phyloP scores from a whole-genome alignment of 2,797 vertebrate genomes.

The Erethizon dorsatum region DNA sequence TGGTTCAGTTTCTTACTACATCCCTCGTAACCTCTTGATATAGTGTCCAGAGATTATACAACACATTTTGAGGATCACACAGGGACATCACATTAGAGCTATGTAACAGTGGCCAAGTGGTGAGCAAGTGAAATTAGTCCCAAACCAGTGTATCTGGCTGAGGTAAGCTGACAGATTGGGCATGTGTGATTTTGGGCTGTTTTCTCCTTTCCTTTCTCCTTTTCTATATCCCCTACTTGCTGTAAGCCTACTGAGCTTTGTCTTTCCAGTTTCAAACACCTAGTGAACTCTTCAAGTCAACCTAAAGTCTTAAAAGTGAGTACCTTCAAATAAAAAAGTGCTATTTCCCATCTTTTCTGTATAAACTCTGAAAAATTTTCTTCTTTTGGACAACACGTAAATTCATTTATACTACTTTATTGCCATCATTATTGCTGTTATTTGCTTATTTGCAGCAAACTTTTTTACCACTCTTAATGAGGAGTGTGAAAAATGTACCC shows the following conservation, averaged over 20 bases:
- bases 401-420: not conserved
- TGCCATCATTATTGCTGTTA: not conserved
- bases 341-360: not conserved
- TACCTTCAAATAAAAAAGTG: not conserved
- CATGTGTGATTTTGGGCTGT: not conserved
- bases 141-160: not conserved
- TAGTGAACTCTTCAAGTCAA: not conserved
- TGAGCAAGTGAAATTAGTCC: not conserved
- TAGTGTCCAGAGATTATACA: not conserved
- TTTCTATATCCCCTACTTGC: not conserved
- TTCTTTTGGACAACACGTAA: not conserved
- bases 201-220: not conserved
- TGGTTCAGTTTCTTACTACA: not conserved
- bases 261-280: not conserved
- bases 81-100: not conserved
- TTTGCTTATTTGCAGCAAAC: not conserved
- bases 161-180: not conserved
- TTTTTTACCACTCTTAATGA: not conserved
- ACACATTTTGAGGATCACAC: not conserved
- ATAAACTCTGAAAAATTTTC: not conserved
- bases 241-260: not conserved
- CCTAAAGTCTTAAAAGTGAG: not conserved
- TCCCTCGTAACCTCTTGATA: not conserved
- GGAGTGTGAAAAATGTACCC: not conserved
- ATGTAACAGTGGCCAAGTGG: not conserved